These are phyloP conservation scores for Falco cherrug DNA, from an alignment of 2,797 vertebrate species.

Conservation along the genomic window DNA sequence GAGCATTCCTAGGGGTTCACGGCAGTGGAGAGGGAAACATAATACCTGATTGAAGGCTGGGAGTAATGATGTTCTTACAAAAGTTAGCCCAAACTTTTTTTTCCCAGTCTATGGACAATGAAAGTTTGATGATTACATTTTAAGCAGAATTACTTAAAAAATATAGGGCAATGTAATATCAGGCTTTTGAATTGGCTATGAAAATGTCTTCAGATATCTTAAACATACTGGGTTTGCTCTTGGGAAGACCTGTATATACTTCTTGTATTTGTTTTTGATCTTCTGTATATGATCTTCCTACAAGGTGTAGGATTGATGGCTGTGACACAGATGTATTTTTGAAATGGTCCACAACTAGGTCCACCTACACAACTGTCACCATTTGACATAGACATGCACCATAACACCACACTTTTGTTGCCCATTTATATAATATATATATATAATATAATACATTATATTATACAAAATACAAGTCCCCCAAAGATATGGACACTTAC, in stretches of 20 bases:
- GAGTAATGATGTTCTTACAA: background rate
- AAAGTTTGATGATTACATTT: background rate
- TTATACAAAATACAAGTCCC: too few relatives aligned
- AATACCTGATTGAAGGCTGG: background rate
- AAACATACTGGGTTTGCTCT: background rate
- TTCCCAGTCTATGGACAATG: background rate
- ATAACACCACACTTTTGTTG: background rate
- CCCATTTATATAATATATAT: too few relatives aligned
- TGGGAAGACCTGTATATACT: background rate
- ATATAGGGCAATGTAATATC: background rate
- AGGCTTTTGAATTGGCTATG: background rate
- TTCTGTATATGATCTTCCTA: background rate
- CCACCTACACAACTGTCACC: background rate
- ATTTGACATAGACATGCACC: background rate
- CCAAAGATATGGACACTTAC: rapidly evolving
- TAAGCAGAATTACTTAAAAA: background rate
- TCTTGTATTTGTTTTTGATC: background rate
- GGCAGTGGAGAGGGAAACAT: background rate
- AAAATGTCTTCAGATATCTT: background rate
- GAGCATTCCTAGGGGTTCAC: background rate
- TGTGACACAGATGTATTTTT: background rate
- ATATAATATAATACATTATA: too few relatives aligned
- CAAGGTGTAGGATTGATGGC: background rate
- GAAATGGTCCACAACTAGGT: background rate
- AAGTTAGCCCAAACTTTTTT: background rate